phyloP scores from a whole-genome alignment of 1,140 invertebrate genomes.

The Brachionus rubens region DNA sequence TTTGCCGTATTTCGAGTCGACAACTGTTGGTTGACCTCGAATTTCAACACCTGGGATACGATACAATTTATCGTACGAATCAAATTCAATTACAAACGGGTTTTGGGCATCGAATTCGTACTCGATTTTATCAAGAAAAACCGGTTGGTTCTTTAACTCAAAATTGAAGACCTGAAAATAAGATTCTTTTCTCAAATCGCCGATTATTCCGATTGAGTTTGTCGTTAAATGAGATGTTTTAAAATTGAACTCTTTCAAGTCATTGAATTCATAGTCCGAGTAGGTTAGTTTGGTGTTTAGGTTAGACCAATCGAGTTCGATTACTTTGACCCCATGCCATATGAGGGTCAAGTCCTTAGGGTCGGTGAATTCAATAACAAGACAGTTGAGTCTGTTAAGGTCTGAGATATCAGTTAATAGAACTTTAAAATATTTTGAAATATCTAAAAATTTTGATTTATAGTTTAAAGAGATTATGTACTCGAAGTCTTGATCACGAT shows the following conservation, averaged over 20 bases:
- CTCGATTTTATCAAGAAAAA: conserved; percentile 10
- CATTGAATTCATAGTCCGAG: background rate
- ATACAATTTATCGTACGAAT: conserved; percentile 28
- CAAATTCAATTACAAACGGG: conserved; percentile 8
- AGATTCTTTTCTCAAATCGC: conserved; percentile 8
- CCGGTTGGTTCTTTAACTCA: background rate
- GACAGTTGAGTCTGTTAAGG: conserved; percentile 24
- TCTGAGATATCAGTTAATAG: background rate
- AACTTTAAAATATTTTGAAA: conserved; percentile 19
- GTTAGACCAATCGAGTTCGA: background rate
- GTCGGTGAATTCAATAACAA: background rate
- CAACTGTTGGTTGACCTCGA: background rate
- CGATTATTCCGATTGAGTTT: background rate
- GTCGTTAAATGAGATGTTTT: background rate
- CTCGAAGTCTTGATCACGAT: background rate
- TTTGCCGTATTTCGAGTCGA: conserved; percentile 41
- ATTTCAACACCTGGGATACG: background rate
- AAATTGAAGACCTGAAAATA: conserved; percentile 6
- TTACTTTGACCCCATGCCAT: background rate
- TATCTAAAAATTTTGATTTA: background rate
- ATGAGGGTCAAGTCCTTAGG: background rate
- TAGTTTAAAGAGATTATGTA: conserved; percentile 7
- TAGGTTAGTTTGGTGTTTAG: background rate
- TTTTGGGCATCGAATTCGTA: background rate
- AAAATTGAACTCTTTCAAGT: background rate